Base-by-base conservation (phyloP, 1,140 invertebrate genomes). In the Hylaeus volcanicus region DNA sequence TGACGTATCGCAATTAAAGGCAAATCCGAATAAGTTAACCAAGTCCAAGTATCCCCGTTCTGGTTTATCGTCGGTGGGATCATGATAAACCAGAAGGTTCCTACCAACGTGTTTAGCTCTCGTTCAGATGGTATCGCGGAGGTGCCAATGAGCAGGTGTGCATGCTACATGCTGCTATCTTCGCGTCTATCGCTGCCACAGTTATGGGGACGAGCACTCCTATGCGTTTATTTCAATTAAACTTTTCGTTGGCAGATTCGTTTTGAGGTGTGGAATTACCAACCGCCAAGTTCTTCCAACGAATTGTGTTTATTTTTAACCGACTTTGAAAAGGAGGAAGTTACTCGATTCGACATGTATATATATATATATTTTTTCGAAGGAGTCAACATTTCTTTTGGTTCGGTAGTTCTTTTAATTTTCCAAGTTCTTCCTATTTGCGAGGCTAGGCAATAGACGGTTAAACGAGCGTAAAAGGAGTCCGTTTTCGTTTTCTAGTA, bases 1-100 rank as follows among this genome's bases (percentile, higher is more conserved):
- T 84, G 85, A 85, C 85, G 85, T 85, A 86, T 88, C 80, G 89
- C 87, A 88, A 90, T 90, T 90, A 88, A 89, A 89, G 74, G 77
- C 79, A 84, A 90, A 88, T 86, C 66, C 70, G 84, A 85, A 83
- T 71, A 72, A 83, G 60, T 73, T 79, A 72, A 79, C 75, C 75
- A 53, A 15, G 60, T 11, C 41, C 55, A 55, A 64, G 76, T 71
- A 73, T 63, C 51, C 69, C 9, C 68, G 69, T 73, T 73, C 60
- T 51, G 41, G 37, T 45, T 26, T 72, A 79, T 73, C 76, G 58
- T 73, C 69, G 69, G 39, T 55, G 51, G 51, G 39, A 73, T 79
- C 75, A 66, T 56, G 75, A 77, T 77, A 77, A 77, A 77, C 45
- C 26, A 60, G 56, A 60, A 61, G 60, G 26, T 60, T 8, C 12